Percentiles rank a stretch among this genome's conserved stretches.
Evolutionary conservation across 1,140 invertebrate species (phyloP).

Genomic region (Cyrtorhinus lividipennis): DNA sequence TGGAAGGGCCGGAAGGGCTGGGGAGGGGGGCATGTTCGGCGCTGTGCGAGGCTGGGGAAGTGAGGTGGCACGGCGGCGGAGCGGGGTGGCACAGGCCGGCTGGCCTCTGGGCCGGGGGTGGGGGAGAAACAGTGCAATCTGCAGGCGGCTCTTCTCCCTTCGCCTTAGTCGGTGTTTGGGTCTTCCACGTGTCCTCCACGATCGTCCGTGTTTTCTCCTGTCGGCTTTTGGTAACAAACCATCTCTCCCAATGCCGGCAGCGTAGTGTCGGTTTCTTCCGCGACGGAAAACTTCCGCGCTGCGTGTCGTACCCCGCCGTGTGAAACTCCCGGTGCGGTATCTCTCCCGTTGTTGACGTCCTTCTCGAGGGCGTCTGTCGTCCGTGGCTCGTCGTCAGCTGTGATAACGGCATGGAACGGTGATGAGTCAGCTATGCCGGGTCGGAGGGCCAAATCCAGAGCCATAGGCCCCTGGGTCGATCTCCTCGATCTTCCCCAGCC

Average conservation of each 20-base stretch:
- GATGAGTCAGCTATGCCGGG: conserved; percentile 12
- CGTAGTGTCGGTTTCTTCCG: too few species aligned
- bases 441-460: conserved; percentile 10
- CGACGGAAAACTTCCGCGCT: too few species aligned
- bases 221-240: not conserved
- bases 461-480: conserved; percentile 12
- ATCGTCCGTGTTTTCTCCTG: not conserved
- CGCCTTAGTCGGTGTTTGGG: not conserved
- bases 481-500: conserved; percentile 1
- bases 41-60: too few species aligned
- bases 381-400: not conserved
- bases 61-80: too few species aligned
- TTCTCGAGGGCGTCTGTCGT: not conserved
- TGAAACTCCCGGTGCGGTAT: not conserved
- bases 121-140: not conserved
- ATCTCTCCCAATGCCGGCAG: not conserved
- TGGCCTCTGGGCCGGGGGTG: not conserved
- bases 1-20: not conserved
- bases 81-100: not conserved
- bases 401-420: not conserved
- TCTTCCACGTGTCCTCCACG: not conserved
- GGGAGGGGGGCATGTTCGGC: not conserved
- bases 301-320: too few species aligned
- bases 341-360: not conserved
- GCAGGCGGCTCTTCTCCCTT: not conserved